phyloP scores from a whole-genome alignment of 1,140 invertebrate genomes.

The Anastrepha obliqua region DNA sequence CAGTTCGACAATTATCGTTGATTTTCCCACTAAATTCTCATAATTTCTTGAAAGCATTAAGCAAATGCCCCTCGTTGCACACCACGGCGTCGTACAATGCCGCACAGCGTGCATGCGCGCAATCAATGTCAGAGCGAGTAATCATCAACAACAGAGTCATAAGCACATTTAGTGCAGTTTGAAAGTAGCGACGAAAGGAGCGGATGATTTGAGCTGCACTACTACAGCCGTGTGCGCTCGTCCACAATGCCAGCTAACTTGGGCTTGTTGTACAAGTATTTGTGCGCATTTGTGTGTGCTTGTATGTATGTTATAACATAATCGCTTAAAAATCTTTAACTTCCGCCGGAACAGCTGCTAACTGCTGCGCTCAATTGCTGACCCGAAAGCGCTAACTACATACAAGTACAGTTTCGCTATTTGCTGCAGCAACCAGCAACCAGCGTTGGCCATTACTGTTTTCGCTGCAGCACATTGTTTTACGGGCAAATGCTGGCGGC shows the following conservation, averaged over 20 bases:
- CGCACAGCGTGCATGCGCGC: constrained; percentile 15
- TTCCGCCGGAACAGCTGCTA: constrained; percentile 65
- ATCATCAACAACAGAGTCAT: constrained; percentile 51
- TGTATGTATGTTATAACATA: constrained; percentile 33
- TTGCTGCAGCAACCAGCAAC: constrained; percentile 22
- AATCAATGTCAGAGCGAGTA: constrained; percentile 49
- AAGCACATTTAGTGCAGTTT: constrained; percentile 42
- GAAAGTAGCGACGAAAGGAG: not conserved
- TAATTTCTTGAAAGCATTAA: constrained; percentile 1
- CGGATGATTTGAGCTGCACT: not conserved
- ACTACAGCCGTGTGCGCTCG: too few relatives aligned
- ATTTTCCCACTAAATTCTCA: constrained; percentile 51
- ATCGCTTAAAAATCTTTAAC: constrained; percentile 58
- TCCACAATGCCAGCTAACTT: not conserved
- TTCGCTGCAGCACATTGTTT: constrained; percentile 36
- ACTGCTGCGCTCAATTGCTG: constrained; percentile 64
- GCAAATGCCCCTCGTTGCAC: not conserved
- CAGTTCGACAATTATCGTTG: constrained; percentile 41
- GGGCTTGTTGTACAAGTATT: not conserved
- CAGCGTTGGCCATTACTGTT: constrained; percentile 3
- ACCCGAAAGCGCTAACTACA: constrained; percentile 12
- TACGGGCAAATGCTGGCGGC: not conserved
- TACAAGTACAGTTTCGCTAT: constrained; percentile 5
- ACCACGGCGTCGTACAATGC: not conserved
- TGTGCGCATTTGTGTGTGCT: not conserved